Conservation (phyloP, 2,113 vertebrate species). For the Crotalus tigris region DNA sequence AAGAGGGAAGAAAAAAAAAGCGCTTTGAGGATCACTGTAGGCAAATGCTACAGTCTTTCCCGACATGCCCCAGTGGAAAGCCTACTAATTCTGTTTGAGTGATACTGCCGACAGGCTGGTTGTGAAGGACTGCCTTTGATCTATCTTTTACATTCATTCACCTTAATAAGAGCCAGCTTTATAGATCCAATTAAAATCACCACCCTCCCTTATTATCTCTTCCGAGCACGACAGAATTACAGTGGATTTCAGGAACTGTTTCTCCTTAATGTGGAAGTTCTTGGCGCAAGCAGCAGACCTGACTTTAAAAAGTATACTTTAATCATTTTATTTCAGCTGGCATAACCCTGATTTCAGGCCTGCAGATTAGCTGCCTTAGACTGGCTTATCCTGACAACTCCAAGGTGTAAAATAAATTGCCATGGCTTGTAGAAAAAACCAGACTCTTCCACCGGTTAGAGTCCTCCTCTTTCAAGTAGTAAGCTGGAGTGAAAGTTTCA, state of each 20-base stretch:
- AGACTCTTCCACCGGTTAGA: background rate
- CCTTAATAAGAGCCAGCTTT: slow-evolving; percentile 31
- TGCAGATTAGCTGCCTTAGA: slow-evolving; percentile 5
- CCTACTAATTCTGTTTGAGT: slow-evolving; percentile 23
- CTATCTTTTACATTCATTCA: slow-evolving; percentile 48
- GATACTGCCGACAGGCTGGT: background rate
- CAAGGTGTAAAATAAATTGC: background rate
- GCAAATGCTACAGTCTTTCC: slow-evolving; percentile 2
- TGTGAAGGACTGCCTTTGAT: slow-evolving; percentile 51
- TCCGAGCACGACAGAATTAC: background rate
- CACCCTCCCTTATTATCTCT: slow-evolving; percentile 43
- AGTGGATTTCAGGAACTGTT: slow-evolving; percentile 30
- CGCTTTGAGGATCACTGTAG: slow-evolving; percentile 10
- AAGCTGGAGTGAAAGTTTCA: background rate
- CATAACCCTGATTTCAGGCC: slow-evolving; percentile 30
- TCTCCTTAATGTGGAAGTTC: slow-evolving; percentile 21
- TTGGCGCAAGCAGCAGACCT: slow-evolving; percentile 17
- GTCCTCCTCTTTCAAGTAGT: background rate
- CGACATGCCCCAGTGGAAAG: background rate
- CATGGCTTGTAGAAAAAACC: background rate
- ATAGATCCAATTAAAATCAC: slow-evolving; percentile 50
- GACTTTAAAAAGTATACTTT: slow-evolving; percentile 27
- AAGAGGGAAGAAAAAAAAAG: background rate
- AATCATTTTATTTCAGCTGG: slow-evolving; percentile 19
- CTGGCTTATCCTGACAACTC: background rate